phyloP scores from a whole-genome alignment of 2,888 invertebrate species.

The Rhagium mordax region DNA sequence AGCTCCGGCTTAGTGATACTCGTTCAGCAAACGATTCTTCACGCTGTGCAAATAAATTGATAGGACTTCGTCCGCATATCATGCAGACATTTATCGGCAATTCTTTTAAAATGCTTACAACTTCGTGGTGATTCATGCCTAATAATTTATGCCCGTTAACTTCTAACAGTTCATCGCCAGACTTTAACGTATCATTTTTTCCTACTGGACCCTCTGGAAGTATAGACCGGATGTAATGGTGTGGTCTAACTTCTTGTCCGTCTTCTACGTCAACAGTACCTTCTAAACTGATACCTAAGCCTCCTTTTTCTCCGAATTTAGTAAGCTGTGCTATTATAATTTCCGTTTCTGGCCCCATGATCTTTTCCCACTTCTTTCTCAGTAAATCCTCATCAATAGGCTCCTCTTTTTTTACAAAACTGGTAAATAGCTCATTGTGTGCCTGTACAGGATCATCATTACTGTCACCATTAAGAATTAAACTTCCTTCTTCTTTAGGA shows the following conservation, averaged over 20 bases:
- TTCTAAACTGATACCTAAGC: constrained; percentile 96
- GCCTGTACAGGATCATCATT: constrained; percentile 62
- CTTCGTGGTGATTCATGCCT: constrained; percentile 95
- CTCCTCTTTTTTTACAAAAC: constrained; percentile 60
- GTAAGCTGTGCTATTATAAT: constrained; percentile 87
- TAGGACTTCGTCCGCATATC: constrained; percentile 83
- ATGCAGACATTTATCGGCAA: constrained; percentile 91
- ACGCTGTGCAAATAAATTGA: constrained; percentile 63
- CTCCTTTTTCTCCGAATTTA: constrained; percentile 92
- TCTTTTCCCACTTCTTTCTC: constrained; percentile 86
- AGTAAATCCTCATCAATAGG: constrained; percentile 80
- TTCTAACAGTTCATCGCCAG: constrained; percentile 96
- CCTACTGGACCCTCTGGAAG: constrained; percentile 98
- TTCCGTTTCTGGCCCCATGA: constrained; percentile 84
- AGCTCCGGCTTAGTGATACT: constrained; percentile 71
- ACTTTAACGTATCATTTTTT: constrained; percentile 87
- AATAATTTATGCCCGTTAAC: constrained; percentile 91
- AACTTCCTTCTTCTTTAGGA: constrained; percentile 66
- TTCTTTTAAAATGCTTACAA: constrained; percentile 94
- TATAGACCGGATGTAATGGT: constrained; percentile 98
- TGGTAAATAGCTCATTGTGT: constrained; percentile 63
- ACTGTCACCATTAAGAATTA: constrained; percentile 59
- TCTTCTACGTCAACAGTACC: constrained; percentile 99
- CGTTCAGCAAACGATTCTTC: constrained; percentile 65
- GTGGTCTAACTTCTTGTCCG: constrained; percentile 96